Evolutionary conservation across 2,797 vertebrate genomes (phyloP).

Genomic region (Euphonia xanthogaster): DNA sequence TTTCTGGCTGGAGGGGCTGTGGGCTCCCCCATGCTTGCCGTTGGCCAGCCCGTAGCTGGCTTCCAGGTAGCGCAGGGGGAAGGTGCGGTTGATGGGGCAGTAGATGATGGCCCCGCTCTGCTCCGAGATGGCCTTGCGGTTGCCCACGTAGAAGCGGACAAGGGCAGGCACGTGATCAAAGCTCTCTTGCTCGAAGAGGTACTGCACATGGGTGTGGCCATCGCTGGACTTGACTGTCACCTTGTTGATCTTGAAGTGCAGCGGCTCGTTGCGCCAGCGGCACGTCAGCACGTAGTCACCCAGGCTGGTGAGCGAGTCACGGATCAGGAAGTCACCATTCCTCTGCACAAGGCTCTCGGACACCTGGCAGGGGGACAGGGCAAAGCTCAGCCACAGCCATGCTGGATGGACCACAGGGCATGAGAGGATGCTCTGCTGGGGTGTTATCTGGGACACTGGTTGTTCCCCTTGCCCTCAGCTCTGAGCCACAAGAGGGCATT

Average conservation of each 20-base stretch:
- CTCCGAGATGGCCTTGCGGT: conserved; percentile 87
- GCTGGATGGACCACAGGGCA: background rate
- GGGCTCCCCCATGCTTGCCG: conserved; percentile 80
- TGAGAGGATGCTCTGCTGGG: background rate
- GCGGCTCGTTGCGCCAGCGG: conserved; percentile 90
- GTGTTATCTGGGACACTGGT: background rate
- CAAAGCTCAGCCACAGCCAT: background rate
- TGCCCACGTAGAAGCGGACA: conserved; percentile 89
- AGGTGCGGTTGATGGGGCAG: conserved; percentile 94
- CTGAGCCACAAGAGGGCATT: background rate
- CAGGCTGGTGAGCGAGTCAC: conserved; percentile 89
- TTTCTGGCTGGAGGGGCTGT: conserved; percentile 86
- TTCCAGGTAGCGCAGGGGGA: conserved; percentile 95
- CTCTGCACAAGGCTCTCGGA: conserved; percentile 90
- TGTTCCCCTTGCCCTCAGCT: background rate
- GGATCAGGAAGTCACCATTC: conserved; percentile 94
- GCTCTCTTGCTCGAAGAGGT: conserved; percentile 90
- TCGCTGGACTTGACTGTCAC: conserved; percentile 91
- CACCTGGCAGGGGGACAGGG: conserved; percentile 74
- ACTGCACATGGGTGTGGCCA: conserved; percentile 86
- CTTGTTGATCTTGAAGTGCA: conserved; percentile 97
- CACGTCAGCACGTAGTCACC: conserved; percentile 94
- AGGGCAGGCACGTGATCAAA: conserved; percentile 93
- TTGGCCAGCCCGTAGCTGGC: conserved; percentile 90
- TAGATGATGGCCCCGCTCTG: conserved; percentile 90